Evolutionary conservation across 2,888 invertebrate genomes (phyloP).

Genomic region (Bellardia bayeri): DNA sequence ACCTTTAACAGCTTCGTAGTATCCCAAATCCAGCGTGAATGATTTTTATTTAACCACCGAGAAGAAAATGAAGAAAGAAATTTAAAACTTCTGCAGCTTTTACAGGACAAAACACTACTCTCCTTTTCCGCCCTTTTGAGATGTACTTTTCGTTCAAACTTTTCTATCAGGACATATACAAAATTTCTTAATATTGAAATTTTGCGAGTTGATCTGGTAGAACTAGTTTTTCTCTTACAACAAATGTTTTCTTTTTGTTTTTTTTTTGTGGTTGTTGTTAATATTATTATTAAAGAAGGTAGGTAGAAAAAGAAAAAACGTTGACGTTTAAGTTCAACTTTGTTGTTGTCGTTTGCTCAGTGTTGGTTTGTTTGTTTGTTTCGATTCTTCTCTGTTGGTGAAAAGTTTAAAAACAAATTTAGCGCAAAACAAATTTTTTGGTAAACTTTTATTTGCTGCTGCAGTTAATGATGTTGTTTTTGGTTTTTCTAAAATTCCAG

Average conservation of each 20-base stretch:
- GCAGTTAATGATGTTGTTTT: constrained; percentile 14
- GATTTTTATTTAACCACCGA: constrained; percentile 76
- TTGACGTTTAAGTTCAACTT: constrained; percentile 26
- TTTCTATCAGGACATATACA: constrained; percentile 22
- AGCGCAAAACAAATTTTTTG: constrained; percentile 1
- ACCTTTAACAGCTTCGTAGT: constrained; percentile 85
- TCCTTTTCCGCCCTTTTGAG: neutral
- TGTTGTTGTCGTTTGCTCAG: constrained; percentile 1
- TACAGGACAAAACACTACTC: neutral
- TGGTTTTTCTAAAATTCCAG: constrained; percentile 51
- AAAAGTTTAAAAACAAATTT: constrained; percentile 50
- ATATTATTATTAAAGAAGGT: neutral
- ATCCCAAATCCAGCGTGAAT: constrained; percentile 85
- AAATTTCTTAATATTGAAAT: constrained; percentile 49
- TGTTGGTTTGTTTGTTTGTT: neutral
- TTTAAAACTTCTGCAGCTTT: neutral
- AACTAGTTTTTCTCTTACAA: constrained; percentile 53
- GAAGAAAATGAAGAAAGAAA: constrained; percentile 29
- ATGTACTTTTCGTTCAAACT: neutral
- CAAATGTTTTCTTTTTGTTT: neutral
- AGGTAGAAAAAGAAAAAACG: constrained; percentile 11
- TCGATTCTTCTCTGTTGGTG: neutral
- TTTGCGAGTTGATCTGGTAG: constrained; percentile 29
- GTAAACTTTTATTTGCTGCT: constrained; percentile 21
- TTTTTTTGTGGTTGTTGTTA: neutral